Conservation (phyloP, 2,113 vertebrate species). For the Emydocephalus ijimae region DNA sequence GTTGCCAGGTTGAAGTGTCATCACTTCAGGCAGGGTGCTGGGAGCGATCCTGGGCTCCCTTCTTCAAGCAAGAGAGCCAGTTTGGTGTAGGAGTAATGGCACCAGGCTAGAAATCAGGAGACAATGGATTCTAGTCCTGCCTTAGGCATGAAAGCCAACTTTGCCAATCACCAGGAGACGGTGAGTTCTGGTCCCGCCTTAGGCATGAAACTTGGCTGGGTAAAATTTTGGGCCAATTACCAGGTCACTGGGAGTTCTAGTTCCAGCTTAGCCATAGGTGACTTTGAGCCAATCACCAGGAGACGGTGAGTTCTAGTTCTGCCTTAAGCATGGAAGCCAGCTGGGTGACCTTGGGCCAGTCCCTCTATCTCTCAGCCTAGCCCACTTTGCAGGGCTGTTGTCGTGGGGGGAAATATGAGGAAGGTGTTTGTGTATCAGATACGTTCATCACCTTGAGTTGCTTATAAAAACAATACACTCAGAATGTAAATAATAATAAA, state of each 20-base stretch:
- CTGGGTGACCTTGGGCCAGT: not conserved
- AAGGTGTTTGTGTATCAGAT: not conserved
- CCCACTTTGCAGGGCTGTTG: not conserved
- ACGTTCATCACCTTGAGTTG: not conserved
- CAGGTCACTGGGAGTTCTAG: no score
- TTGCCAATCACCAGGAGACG: no score
- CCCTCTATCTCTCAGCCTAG: not conserved
- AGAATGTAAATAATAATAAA: not conserved
- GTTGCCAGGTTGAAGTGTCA: not conserved
- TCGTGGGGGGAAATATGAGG: not conserved
- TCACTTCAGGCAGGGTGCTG: not conserved
- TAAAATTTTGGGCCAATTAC: no score
- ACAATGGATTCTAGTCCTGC: no score
- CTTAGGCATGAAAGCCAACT: no score
- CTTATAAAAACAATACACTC: not conserved
- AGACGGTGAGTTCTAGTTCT: no score
- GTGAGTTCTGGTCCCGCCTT: no score
- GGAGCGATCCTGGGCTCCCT: not conserved
- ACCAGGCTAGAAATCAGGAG: not conserved
- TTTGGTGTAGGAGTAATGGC: not conserved
- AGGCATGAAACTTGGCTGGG: no score
- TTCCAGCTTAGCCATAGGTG: no score
- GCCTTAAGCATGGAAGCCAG: no score
- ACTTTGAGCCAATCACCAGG: no score
- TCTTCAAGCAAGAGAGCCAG: not conserved